Percentiles rank a stretch among this genome's conserved stretches.
Conservation (phyloP, 2,113 vertebrate genomes). For the Athene noctua region DNA sequence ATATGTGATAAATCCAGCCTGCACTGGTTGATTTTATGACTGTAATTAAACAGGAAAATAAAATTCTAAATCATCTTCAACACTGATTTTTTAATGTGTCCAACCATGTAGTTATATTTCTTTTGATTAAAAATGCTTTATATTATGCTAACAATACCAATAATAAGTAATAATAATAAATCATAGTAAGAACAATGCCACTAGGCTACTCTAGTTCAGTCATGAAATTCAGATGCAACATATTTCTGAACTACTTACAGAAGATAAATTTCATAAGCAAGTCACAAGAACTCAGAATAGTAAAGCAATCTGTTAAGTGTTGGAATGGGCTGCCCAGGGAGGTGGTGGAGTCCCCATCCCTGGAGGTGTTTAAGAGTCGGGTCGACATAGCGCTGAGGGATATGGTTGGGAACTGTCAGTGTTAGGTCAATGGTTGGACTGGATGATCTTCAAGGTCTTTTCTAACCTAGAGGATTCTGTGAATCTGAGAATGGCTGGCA, state of each 20-base stretch:
- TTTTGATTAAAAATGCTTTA: background rate
- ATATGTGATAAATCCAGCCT: background rate
- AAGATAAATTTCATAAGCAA: background rate
- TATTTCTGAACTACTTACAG: background rate
- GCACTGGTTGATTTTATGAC: background rate
- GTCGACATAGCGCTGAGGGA: too few relatives aligned
- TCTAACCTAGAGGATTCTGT: background rate
- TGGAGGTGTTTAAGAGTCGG: too few relatives aligned
- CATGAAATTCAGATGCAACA: background rate
- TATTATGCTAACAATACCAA: background rate
- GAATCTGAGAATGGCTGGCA: constrained; percentile 5
- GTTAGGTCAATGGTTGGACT: too few relatives aligned
- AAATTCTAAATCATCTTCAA: background rate
- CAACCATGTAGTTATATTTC: background rate
- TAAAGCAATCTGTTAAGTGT: background rate
- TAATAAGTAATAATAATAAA: background rate
- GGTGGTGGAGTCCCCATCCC: too few relatives aligned
- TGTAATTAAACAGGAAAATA: constrained; percentile 4
- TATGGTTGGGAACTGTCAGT: too few relatives aligned
- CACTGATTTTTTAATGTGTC: background rate
- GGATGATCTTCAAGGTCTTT: too few relatives aligned
- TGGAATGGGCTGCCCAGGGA: too few relatives aligned
- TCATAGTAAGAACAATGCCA: background rate
- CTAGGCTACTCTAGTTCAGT: background rate
- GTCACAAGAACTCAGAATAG: background rate